Conservation (phyloP, 2,888 invertebrate species). For the Linnaemya vulpina region DNA sequence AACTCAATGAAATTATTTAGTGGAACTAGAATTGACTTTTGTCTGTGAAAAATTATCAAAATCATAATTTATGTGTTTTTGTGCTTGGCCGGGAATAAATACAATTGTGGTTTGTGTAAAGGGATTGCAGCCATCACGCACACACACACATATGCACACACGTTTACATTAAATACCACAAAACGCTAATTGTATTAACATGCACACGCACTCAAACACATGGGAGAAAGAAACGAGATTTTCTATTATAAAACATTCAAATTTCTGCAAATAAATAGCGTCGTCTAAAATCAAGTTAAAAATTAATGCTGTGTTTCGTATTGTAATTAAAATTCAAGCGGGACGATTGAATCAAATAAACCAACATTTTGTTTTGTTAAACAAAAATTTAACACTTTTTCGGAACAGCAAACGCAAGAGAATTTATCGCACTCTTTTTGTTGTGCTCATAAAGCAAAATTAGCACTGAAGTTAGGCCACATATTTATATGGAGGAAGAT, state of each 20-base stretch:
- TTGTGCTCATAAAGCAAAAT: too few relatives aligned
- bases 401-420: too few relatives aligned
- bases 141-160: not conserved
- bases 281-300: not conserved
- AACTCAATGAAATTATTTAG: too few relatives aligned
- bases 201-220: not conserved
- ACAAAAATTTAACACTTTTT: not conserved
- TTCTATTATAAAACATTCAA: not conserved
- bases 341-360: not conserved
- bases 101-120: not conserved
- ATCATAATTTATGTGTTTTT: not conserved
- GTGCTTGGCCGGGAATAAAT: not conserved
- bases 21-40: too few relatives aligned
- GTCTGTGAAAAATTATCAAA: too few relatives aligned
- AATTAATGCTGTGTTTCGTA: not conserved
- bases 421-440: too few relatives aligned
- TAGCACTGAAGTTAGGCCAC: too few relatives aligned
- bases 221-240: not conserved
- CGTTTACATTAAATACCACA: constrained; percentile 9
- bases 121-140: constrained; percentile 2
- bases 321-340: not conserved
- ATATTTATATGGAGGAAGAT: too few relatives aligned
- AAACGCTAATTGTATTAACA: constrained; percentile 43
- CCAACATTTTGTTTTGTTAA: not conserved
- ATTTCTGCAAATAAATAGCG: not conserved